Evolutionary conservation across 2,888 invertebrate species (phyloP), one percentile per base, ranked within the genome.

Genomic region (Achlya flavicornis): DNA sequence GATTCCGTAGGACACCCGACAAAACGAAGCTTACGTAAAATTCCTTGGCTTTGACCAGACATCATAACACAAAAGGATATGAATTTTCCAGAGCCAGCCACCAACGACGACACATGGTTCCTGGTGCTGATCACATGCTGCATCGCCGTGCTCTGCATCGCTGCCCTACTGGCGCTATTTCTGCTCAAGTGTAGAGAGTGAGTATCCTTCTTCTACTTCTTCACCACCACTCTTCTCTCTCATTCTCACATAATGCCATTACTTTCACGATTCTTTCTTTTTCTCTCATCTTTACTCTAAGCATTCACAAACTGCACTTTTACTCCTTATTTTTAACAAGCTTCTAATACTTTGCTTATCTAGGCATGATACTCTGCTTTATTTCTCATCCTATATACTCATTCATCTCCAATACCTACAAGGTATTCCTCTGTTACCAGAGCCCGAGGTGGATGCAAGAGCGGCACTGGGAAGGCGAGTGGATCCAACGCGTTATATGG

Each of bases 121-220:
- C 93, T 97, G 71, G 96, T 97, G 57, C 88, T 97, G 66, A 96
- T 97, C 77, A 96, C 96, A 0, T 97, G 97, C 64, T 97, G 97
- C 80, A 95, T 97, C 73, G 97, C 96, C 4, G 96, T 97, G 19
- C 94, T 97, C 48, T 95, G 97, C 71, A 94, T 98, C 62, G 97
- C 97, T 14, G 96, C 97, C 4, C 89, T 97, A 32, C 90, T 97
- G 46, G 97, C 97, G 0, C 94, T 97, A 64, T 96, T 97, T 81
- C 94, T 97, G 62, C 94, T 97, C 69, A 96, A 97, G 87, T 97
- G 97, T 88, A 95, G 97, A 95, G 97, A 97, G 97, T 97, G 91
- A 95, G 96, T 96, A 60, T 26, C 16, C n/a, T n/a, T 46, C 46
- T n/a, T 46, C 46, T 41, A 3, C 10, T 46, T 53, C 19, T 26